Base-by-base conservation (phyloP, 2,888 invertebrate genomes). In the Muschampia plurimacula region DNA sequence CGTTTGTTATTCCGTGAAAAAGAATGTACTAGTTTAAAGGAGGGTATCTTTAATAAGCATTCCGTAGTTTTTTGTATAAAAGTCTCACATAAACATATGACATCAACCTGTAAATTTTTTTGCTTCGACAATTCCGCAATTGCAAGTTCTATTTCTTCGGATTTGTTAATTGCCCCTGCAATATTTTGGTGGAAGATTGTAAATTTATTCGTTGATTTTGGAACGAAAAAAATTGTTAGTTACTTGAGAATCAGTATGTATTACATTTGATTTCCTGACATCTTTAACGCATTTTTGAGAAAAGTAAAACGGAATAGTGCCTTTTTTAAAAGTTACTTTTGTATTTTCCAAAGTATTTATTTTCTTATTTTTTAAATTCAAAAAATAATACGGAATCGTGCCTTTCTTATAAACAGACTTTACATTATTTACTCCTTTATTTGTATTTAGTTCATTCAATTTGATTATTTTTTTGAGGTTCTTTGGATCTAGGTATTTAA, bases 101-200 rank as follows among this genome's bases (percentile, higher is more conserved):
- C 57, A 6, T 57, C 57, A 28, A 57, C 15, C 12, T n/a, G n/a
- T n/a, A 49, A n/a, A n/a, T 49, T 49, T 5, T 49, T n/a, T 49
- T 49, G 49, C 2, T 9, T 9, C 7, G 44, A 28, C 6, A 46
- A 12, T 10, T 64, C 15, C 9, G 28, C 9, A 28, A 46, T 64
- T 5, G 22, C 44, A 8, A 64, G 13, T 12, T 64, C 64, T 15
- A 64, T 22, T 28, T 36, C n/a, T 64, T 64, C 64, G 1, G 64
- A 64, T 46, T 64, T 64, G 13, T 64, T 44, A 13, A 64, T n/a
- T 22, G 22, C 64, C 10, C 64, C 28, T 6, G 64, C 46, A 44
- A 64, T 64, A 13, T 64, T 64, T 46, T 64, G 64, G 8, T 64
- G 64, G 2, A 46, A 64, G 2, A 64, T 64, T 0, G 46, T 64